These are phyloP conservation scores for Geopemphigus sp. DNA, from an alignment of 1,140 invertebrate species.

Conservation along the genomic window DNA sequence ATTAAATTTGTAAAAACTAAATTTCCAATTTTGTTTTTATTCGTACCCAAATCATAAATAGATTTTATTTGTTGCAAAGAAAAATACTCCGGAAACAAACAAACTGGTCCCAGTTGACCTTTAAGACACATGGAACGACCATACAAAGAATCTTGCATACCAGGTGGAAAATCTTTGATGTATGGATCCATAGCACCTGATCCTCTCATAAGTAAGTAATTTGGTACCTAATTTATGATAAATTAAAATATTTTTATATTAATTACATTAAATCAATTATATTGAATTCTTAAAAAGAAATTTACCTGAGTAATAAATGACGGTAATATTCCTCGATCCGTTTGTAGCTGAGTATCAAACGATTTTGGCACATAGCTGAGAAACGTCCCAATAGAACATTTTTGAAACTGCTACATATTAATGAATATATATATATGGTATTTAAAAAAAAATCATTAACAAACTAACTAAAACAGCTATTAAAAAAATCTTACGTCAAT, in stretches of 20 bases:
- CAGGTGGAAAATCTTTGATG: constrained; percentile 59
- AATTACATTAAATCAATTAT: not conserved
- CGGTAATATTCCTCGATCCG: constrained; percentile 45
- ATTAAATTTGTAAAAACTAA: constrained; percentile 12
- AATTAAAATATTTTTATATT: not conserved
- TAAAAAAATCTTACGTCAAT: constrained; percentile 57
- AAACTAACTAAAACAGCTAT: not conserved
- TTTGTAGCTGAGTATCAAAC: constrained; percentile 10
- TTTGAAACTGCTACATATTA: constrained; percentile 37
- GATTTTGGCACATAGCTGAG: constrained; percentile 1
- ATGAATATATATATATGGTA: not conserved
- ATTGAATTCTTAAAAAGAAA: no score
- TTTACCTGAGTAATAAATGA: constrained; percentile 49
- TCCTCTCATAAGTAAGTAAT: constrained; percentile 56
- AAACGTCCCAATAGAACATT: constrained; percentile 41
- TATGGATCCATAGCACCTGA: constrained; percentile 58
- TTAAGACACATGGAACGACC: constrained; percentile 58
- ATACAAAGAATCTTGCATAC: constrained; percentile 60
- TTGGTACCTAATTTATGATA: constrained; percentile 55
- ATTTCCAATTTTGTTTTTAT: not conserved
- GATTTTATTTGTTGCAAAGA: constrained; percentile 56
- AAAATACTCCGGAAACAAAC: constrained; percentile 59
- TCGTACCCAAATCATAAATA: constrained; percentile 56
- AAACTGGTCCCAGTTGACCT: constrained; percentile 60
- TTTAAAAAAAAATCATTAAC: not conserved